These are phyloP conservation scores for Camponotus vicinus DNA, from an alignment of 1,140 invertebrate genomes.

Conservation along the genomic window DNA sequence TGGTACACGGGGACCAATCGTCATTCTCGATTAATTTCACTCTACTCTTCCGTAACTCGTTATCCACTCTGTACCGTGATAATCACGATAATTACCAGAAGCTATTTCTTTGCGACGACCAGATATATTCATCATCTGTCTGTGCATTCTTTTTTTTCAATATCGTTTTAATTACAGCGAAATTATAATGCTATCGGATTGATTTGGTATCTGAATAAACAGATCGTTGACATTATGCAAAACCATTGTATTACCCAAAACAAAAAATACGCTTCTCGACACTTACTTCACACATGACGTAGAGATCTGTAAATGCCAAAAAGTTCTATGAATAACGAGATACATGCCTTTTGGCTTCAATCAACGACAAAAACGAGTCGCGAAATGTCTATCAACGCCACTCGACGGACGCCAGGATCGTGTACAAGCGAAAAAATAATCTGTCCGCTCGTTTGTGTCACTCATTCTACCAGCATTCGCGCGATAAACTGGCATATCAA, in stretches of 20 bases:
- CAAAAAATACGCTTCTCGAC: slow-evolving; percentile 2
- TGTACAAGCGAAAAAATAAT: slow-evolving; percentile 55
- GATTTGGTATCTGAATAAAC: background rate
- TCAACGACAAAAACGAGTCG: slow-evolving; percentile 38
- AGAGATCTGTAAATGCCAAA: background rate
- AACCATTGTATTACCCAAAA: background rate
- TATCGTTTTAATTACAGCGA: background rate
- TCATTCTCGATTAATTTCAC: slow-evolving; percentile 56
- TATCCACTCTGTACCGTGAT: background rate
- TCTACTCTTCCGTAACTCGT: slow-evolving; percentile 33
- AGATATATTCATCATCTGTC: background rate
- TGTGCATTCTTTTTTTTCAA: background rate
- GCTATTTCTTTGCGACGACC: background rate
- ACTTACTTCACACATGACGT: background rate
- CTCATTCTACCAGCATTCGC: slow-evolving; percentile 25
- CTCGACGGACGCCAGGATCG: slow-evolving; percentile 21
- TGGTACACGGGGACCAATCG: slow-evolving; percentile 58
- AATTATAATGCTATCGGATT: background rate
- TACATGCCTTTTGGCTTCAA: slow-evolving; percentile 53
- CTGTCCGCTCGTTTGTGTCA: slow-evolving; percentile 59
- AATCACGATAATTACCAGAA: slow-evolving; percentile 58
- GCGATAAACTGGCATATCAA: slow-evolving; percentile 32
- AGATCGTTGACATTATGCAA: background rate
- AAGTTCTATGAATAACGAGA: slow-evolving; percentile 36
- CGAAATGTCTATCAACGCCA: slow-evolving; percentile 50